Percentiles rank a stretch among this genome's conserved stretches.
Evolutionary conservation across 1,140 invertebrate species (phyloP).

Genomic region (Drosophila simulans): DNA sequence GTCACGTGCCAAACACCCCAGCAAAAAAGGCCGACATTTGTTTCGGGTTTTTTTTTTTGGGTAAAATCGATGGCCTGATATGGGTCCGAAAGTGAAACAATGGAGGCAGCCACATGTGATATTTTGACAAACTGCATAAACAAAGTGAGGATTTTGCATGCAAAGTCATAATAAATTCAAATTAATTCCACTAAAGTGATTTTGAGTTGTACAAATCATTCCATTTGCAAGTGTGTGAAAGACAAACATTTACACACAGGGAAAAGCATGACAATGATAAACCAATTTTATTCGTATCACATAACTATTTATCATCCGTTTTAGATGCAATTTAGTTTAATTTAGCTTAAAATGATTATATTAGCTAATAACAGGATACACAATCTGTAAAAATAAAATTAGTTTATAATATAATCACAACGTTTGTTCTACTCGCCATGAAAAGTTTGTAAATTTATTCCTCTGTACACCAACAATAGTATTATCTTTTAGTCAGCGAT

Average conservation of each 20-base stretch:
- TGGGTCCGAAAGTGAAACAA: conserved; percentile 27
- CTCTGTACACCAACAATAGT: not conserved
- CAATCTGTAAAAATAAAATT: too few relatives aligned
- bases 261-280: too few relatives aligned
- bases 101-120: conserved; percentile 33
- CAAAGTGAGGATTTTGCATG: conserved; percentile 12
- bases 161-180: conserved; percentile 26
- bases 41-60: conserved; percentile 17
- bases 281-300: too few relatives aligned
- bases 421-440: too few relatives aligned
- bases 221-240: not conserved
- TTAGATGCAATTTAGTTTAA: too few relatives aligned
- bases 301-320: not conserved
- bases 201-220: conserved; percentile 12
- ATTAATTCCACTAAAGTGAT: conserved; percentile 44
- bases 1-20: conserved; percentile 18
- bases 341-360: too few relatives aligned
- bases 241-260: not conserved
- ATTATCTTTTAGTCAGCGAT: not conserved
- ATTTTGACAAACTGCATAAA: conserved; percentile 42
- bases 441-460: too few relatives aligned
- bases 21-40: conserved; percentile 12
- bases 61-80: conserved; percentile 38
- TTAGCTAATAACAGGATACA: too few relatives aligned
- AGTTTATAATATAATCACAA: too few relatives aligned